phyloP scores from a whole-genome alignment of 2,888 invertebrate species.

The Cenopis cana region DNA sequence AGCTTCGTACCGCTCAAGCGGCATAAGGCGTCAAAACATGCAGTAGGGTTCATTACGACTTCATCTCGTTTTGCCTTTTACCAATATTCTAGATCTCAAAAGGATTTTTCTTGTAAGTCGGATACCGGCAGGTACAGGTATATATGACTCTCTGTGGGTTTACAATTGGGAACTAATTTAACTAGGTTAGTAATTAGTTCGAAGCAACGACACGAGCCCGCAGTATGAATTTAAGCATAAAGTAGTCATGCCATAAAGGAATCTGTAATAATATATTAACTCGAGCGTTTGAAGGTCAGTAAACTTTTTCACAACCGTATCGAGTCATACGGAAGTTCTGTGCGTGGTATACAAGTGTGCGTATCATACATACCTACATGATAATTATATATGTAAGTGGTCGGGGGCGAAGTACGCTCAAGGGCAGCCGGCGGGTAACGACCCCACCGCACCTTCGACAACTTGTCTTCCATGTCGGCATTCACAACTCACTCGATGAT shows the following conservation, averaged over 20 bases:
- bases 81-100: background rate
- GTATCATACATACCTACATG: conserved; percentile 31
- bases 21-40: conserved; percentile 5
- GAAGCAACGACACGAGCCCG: background rate
- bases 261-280: conserved; percentile 46
- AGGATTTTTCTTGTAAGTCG: background rate
- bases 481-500: conserved; percentile 49
- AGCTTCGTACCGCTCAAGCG: conserved; percentile 8
- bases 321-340: conserved; percentile 61
- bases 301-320: conserved; percentile 59
- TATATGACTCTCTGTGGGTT: background rate
- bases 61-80: too few relatives aligned
- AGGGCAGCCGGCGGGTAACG: conserved; percentile 76
- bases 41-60: too few relatives aligned
- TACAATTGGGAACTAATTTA: conserved; percentile 9
- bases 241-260: conserved; percentile 24
- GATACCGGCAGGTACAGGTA: background rate
- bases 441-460: conserved; percentile 65
- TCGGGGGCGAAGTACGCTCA: conserved; percentile 77
- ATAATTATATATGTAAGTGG: conserved; percentile 47
- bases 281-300: conserved; percentile 62
- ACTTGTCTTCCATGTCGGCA: conserved; percentile 52
- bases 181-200: background rate
- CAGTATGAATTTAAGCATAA: background rate
- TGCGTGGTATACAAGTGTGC: conserved; percentile 48